A percentile compares a stretch with the other conserved stretches of the same genome.
Evolutionary conservation across 2,797 vertebrate genomes (phyloP).

Genomic region (Dryobates pubescens): DNA sequence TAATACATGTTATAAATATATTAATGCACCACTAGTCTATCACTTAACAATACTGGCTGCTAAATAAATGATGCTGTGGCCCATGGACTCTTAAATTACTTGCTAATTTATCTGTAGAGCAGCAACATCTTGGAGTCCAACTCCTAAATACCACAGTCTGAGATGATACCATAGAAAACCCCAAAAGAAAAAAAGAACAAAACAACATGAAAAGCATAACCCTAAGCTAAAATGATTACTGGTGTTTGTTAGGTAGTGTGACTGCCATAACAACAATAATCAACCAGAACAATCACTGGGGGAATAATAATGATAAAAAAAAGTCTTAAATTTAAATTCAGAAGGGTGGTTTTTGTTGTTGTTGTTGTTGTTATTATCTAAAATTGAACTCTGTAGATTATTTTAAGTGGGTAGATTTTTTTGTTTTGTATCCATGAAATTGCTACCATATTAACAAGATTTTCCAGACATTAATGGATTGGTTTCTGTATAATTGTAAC

Average conservation of each 20-base stretch:
- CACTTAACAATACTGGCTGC: background rate
- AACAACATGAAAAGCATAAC: background rate
- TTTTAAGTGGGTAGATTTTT: constrained; percentile 73
- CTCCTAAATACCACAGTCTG: background rate
- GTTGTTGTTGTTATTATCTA: constrained; percentile 67
- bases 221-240: background rate
- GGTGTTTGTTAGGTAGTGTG: background rate
- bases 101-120: background rate
- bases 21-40: background rate
- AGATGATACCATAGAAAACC: background rate
- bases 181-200: background rate
- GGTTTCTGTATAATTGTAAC: constrained; percentile 80
- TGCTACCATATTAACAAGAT: constrained; percentile 77
- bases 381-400: constrained; percentile 63
- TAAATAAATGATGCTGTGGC: background rate
- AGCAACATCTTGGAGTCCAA: background rate
- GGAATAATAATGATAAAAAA: background rate
- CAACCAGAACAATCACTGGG: background rate
- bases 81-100: background rate
- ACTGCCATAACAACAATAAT: background rate
- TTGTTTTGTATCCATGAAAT: constrained; percentile 76
- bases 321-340: background rate
- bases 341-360: background rate
- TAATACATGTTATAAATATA: too few relatives aligned
- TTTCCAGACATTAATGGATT: constrained; percentile 81